These are phyloP conservation scores for Caenorhabditis sp. DNA, from an alignment of 2,888 invertebrate species.

Conservation along the genomic window DNA sequence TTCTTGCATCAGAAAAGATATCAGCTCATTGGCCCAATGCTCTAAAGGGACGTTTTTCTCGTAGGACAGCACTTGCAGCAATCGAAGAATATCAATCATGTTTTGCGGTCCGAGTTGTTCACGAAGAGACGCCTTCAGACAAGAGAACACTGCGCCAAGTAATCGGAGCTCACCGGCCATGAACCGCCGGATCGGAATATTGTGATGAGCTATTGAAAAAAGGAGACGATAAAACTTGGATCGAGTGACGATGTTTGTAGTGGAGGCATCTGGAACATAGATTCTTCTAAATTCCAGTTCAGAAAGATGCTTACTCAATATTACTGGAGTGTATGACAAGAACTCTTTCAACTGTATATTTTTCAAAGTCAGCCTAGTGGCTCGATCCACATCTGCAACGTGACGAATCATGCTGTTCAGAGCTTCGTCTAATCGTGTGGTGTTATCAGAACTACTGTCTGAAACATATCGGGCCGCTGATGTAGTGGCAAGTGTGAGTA, in stretches of 20 bases:
- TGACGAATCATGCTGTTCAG: conserved; percentile 64
- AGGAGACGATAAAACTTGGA: conserved; percentile 73
- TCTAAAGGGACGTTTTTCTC: conserved; percentile 74
- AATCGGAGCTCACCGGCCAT: conserved; percentile 73
- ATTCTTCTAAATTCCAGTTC: too few relatives aligned
- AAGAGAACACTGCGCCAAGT: conserved; percentile 72
- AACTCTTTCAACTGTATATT: conserved; percentile 64
- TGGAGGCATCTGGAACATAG: conserved; percentile 47
- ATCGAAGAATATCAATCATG: conserved; percentile 77
- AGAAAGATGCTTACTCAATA: conserved; percentile 51
- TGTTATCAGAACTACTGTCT: conserved; percentile 66
- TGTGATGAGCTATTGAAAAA: conserved; percentile 75
- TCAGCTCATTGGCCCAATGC: conserved; percentile 74
- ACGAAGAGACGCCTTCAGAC: conserved; percentile 72
- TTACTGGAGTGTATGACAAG: conserved; percentile 60
- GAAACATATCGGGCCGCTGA: conserved; percentile 70
- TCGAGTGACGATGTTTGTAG: conserved; percentile 67
- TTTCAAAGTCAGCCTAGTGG: conserved; percentile 64
- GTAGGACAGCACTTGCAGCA: conserved; percentile 79
- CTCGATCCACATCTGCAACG: conserved; percentile 63
- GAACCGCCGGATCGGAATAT: conserved; percentile 73
- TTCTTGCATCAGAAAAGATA: conserved; percentile 76
- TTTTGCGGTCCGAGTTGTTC: conserved; percentile 80
- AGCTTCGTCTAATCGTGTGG: conserved; percentile 67
- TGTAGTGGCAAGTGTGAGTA: conserved; percentile 62